phyloP scores from a whole-genome alignment of 2,888 invertebrate species.

The Neoaliturus tenellus region DNA sequence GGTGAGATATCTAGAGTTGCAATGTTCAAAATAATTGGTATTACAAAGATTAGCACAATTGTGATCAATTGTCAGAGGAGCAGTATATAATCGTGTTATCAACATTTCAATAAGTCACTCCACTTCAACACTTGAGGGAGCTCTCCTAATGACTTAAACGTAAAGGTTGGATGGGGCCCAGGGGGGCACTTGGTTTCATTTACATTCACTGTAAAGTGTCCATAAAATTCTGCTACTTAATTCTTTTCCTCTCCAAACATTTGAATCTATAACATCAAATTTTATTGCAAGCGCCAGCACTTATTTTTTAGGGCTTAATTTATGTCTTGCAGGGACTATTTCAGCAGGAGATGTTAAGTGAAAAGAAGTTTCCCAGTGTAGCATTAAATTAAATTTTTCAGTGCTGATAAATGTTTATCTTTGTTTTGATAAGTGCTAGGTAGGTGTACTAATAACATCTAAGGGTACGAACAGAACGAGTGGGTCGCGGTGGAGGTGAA shows the following conservation, averaged over 20 bases:
- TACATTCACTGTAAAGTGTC: constrained; percentile 32
- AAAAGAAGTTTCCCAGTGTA: too few species aligned
- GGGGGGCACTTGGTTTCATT: constrained; percentile 6
- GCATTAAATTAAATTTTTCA: too few species aligned
- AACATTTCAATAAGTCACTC: constrained; percentile 26
- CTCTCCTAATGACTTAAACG: constrained; percentile 26
- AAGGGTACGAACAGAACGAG: too few species aligned
- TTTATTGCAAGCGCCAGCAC: too few species aligned
- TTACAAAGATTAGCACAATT: background rate
- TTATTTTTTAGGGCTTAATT: too few species aligned
- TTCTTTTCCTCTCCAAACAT: background rate
- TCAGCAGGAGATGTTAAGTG: background rate
- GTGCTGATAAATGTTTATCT: too few species aligned
- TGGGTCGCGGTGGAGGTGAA: too few species aligned
- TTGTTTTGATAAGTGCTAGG: too few species aligned
- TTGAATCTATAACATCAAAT: background rate
- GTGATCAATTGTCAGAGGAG: background rate
- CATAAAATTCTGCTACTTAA: constrained; percentile 12
- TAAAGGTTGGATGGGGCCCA: constrained; percentile 18
- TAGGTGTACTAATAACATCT: too few species aligned
- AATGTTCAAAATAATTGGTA: background rate
- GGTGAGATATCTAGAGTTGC: too few species aligned
- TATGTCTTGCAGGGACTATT: too few species aligned
- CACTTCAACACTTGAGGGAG: constrained; percentile 3
- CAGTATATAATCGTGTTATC: constrained; percentile 5